phyloP scores from a whole-genome alignment of 2,888 invertebrate genomes.

The Synanthedon formicaeformis region DNA sequence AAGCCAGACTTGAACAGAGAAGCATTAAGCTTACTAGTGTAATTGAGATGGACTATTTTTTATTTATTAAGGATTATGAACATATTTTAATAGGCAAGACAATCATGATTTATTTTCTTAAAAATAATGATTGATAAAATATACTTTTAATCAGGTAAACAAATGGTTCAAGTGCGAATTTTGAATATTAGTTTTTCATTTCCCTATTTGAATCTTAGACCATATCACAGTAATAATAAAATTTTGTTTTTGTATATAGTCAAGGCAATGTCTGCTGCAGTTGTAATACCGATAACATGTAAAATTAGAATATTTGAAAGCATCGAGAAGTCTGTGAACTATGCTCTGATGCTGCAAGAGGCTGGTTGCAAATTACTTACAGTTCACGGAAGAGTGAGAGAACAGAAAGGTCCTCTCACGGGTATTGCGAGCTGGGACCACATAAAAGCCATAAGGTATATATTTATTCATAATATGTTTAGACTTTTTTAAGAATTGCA shows the following conservation, averaged over 20 bases:
- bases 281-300: conserved; percentile 93
- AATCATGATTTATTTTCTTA: no score
- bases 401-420: conserved; percentile 96
- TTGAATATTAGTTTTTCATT: no score
- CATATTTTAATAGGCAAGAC: no score
- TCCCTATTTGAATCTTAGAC: no score
- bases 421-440: conserved; percentile 95
- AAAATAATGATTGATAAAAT: no score
- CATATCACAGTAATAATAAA: not conserved
- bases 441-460: conserved; percentile 89
- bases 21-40: no score
- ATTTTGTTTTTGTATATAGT: conserved; percentile 66
- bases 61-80: no score
- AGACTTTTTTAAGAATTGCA: no score
- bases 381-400: conserved; percentile 94
- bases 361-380: conserved; percentile 93
- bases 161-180: no score
- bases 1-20: no score
- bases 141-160: no score
- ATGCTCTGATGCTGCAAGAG: conserved; percentile 94
- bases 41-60: no score
- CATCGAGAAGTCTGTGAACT: conserved; percentile 85
- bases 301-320: conserved; percentile 94
- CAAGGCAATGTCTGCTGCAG: conserved; percentile 74
- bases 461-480: conserved; percentile 3